A percentile compares a stretch with the other conserved stretches of the same genome.
Evolutionary conservation across 2,888 invertebrate genomes (phyloP).

Genomic region (Orthonychiurus folsomi): DNA sequence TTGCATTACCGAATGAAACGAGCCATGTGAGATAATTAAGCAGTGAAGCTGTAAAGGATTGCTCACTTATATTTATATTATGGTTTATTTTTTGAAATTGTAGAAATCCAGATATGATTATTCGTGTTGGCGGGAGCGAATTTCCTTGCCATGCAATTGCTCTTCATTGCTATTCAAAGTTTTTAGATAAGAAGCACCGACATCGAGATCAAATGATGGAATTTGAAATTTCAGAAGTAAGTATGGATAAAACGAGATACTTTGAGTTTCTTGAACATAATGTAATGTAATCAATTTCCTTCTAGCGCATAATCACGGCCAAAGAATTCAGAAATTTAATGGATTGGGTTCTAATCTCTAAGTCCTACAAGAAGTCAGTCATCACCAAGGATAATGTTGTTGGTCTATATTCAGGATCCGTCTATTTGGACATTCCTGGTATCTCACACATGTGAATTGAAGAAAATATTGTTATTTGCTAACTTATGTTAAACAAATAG

Average conservation of each 20-base stretch:
- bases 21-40: conserved; percentile 25
- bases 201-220: conserved; percentile 24
- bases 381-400: conserved; percentile 29
- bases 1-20: conserved; percentile 24
- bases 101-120: conserved; percentile 33
- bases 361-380: conserved; percentile 17
- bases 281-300: not conserved
- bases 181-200: conserved; percentile 30
- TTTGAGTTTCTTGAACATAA: not conserved
- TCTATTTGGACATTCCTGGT: conserved; percentile 26
- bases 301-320: conserved; percentile 18
- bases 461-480: not conserved
- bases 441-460: not conserved
- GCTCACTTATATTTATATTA: conserved; percentile 5
- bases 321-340: conserved; percentile 31
- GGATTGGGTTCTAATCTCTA: conserved; percentile 36
- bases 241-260: not conserved
- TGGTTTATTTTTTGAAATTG: too few relatives aligned
- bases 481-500: not conserved
- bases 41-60: not conserved
- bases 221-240: conserved; percentile 32
- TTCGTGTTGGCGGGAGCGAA: conserved; percentile 27
- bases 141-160: conserved; percentile 35
- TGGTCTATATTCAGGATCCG: conserved; percentile 24
- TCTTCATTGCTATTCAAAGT: conserved; percentile 31